These are phyloP conservation scores for Calcarius lapponicus DNA, from an alignment of 2,797 vertebrate genomes.

Conservation along the genomic window DNA sequence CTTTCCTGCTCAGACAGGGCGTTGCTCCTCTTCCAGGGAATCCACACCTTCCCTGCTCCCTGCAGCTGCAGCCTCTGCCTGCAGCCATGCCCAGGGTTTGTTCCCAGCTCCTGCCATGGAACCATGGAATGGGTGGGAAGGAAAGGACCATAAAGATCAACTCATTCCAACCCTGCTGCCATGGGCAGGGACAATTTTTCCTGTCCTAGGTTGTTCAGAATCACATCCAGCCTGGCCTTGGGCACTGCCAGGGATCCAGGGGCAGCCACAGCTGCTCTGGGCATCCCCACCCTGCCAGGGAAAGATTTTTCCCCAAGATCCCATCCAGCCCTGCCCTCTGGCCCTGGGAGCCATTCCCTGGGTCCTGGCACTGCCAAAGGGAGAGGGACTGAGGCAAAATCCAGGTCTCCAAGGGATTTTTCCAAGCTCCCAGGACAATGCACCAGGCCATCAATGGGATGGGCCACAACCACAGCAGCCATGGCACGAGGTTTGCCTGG, in stretches of 20 bases:
- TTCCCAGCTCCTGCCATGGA: not conserved
- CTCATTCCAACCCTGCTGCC: fast-evolving
- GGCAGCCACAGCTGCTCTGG: too few relatives aligned
- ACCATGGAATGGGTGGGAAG: not conserved
- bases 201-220: not conserved
- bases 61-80: not conserved
- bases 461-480: too few relatives aligned
- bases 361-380: too few relatives aligned
- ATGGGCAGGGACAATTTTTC: not conserved
- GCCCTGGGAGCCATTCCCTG: too few relatives aligned
- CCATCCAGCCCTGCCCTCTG: too few relatives aligned
- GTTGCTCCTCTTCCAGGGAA: not conserved
- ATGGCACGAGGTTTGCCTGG: too few relatives aligned
- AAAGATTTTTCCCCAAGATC: too few relatives aligned
- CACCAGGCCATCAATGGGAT: too few relatives aligned
- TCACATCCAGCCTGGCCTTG: not conserved
- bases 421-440: too few relatives aligned
- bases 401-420: too few relatives aligned
- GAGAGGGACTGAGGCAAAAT: too few relatives aligned
- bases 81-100: not conserved
- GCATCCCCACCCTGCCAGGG: not conserved
- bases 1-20: not conserved
- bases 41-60: not conserved
- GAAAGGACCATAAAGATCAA: fast-evolving
- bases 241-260: not conserved